A percentile compares a stretch with the other conserved stretches of the same genome.
Evolutionary conservation across 2,113 vertebrate genomes (phyloP).

Genomic region (Mystacornis crossleyi): DNA sequence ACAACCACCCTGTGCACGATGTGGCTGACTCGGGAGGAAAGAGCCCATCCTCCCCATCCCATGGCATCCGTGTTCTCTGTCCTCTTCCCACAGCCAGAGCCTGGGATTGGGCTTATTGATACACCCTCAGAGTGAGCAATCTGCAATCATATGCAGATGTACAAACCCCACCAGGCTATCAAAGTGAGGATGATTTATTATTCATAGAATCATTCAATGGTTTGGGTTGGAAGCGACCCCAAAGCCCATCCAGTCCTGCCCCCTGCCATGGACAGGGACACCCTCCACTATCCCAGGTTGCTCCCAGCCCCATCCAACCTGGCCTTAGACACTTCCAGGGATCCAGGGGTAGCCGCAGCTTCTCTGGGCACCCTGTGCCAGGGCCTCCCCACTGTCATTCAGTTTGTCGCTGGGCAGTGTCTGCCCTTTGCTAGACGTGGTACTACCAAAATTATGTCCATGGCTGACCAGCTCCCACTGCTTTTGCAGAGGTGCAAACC

Average conservation of each 20-base stretch:
- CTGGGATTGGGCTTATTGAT: not conserved
- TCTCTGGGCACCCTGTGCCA: not conserved
- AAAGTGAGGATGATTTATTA: not conserved
- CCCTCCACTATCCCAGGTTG: accelerated
- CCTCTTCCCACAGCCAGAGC: not conserved
- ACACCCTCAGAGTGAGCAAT: not conserved
- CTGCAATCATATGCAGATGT: accelerated
- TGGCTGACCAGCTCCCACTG: not conserved
- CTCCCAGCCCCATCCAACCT: accelerated
- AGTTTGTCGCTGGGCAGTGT: not conserved
- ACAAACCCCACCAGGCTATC: not conserved
- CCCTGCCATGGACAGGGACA: not conserved
- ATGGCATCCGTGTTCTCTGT: not conserved
- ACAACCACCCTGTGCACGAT: not conserved
- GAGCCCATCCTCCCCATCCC: not conserved
- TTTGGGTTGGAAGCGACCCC: not conserved
- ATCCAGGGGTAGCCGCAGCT: not conserved
- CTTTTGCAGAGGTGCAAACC: not conserved
- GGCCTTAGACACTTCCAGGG: not conserved
- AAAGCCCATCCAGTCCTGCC: accelerated
- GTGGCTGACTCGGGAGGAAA: not conserved
- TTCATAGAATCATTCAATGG: not conserved
- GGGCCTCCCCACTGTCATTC: not conserved
- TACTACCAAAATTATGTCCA: not conserved
- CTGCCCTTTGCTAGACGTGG: not conserved